These are phyloP conservation scores for Pandemis corylana DNA, from an alignment of 2,888 invertebrate genomes.

Conservation along the genomic window DNA sequence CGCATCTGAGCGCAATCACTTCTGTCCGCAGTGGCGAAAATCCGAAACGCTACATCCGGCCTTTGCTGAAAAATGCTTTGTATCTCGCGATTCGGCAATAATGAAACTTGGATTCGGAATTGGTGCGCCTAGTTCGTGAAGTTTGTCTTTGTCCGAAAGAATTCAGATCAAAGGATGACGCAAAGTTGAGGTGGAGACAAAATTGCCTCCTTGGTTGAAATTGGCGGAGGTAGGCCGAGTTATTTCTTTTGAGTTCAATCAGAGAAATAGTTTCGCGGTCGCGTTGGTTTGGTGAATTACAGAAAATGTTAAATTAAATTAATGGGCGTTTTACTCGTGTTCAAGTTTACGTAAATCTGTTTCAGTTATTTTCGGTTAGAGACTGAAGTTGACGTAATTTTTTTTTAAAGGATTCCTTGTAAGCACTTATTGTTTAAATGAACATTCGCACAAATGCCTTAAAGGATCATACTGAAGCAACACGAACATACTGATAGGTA, in stretches of 20 bases:
- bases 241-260: constrained; percentile 33
- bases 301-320: background rate
- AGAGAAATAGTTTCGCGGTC: constrained; percentile 21
- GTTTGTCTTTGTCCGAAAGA: constrained; percentile 33
- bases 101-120: constrained; percentile 55
- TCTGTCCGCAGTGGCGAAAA: constrained; percentile 57
- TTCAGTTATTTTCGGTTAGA: background rate
- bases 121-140: constrained; percentile 35
- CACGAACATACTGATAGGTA: no score
- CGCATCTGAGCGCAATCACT: constrained; percentile 68
- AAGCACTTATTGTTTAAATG: no score
- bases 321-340: no score
- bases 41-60: constrained; percentile 69
- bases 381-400: background rate
- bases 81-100: constrained; percentile 70
- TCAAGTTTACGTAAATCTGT: background rate
- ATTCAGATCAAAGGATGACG: constrained; percentile 40
- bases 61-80: constrained; percentile 61
- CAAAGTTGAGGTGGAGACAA: constrained; percentile 30
- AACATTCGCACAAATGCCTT: no score
- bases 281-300: background rate
- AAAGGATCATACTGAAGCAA: no score
- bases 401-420: background rate
- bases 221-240: constrained; percentile 19
- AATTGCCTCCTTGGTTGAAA: constrained; percentile 32